These are phyloP conservation scores for Apis dorsata DNA, from an alignment of 1,140 invertebrate genomes.

Conservation along the genomic window DNA sequence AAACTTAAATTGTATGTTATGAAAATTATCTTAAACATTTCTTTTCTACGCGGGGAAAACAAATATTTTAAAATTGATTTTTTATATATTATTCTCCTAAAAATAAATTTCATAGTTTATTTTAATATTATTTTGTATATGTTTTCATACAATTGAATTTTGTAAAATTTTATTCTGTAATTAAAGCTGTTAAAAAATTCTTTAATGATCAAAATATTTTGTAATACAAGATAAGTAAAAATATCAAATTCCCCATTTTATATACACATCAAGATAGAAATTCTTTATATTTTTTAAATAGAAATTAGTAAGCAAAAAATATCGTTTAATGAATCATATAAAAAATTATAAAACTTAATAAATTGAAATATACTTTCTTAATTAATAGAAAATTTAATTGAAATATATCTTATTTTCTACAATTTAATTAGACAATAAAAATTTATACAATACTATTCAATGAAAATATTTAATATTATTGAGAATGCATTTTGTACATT, in stretches of 20 bases:
- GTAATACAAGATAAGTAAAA: not conserved
- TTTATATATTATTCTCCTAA: not conserved
- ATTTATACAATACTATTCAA: not conserved
- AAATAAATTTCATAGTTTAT: not conserved
- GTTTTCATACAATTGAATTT: not conserved
- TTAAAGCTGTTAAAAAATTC: not conserved
- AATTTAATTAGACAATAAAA: not conserved
- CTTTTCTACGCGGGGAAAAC: not conserved
- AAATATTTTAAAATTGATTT: not conserved
- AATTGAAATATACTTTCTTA: not conserved
- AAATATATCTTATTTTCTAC: not conserved
- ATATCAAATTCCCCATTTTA: slow-evolving; percentile 19
- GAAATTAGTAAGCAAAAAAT: not conserved
- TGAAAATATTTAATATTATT: not conserved
- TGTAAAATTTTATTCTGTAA: not conserved
- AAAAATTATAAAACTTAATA: not conserved
- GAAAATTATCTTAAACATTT: not conserved
- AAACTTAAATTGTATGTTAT: not conserved
- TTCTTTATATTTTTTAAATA: slow-evolving; percentile 2
- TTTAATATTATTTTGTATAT: not conserved
- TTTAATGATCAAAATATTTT: slow-evolving; percentile 1
- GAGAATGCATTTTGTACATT: slow-evolving; percentile 4
- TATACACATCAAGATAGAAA: not conserved
- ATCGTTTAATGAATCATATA: not conserved
- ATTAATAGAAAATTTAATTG: slow-evolving; percentile 1